phyloP scores from a whole-genome alignment of 2,888 invertebrate species.

The Pseudeuparius sepicola region DNA sequence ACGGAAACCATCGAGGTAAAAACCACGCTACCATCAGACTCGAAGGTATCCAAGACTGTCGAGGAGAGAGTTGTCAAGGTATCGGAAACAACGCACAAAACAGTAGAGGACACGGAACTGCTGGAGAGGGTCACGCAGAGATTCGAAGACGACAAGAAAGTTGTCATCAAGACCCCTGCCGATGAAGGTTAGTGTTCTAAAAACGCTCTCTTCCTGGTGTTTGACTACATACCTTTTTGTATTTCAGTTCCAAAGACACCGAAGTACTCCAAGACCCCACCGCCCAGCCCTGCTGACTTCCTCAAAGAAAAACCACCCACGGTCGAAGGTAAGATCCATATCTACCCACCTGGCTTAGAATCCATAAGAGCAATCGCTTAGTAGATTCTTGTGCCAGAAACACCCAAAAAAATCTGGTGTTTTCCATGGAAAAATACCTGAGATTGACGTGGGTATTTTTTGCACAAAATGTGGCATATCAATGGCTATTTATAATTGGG shows the following conservation, averaged over 20 bases:
- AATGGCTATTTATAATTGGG: too few relatives aligned
- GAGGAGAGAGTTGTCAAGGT: constrained; percentile 18
- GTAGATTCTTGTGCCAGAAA: constrained; percentile 23
- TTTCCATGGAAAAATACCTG: constrained; percentile 7
- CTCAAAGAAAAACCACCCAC: constrained; percentile 38
- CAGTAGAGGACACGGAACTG: constrained; percentile 40
- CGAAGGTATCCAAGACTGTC: constrained; percentile 24
- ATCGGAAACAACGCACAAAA: constrained; percentile 35
- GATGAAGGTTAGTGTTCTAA: too few relatives aligned
- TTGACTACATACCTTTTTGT: too few relatives aligned
- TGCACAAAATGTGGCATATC: constrained; percentile 34
- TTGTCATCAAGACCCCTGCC: too few relatives aligned
- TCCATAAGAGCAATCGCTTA: too few relatives aligned
- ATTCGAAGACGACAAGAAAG: constrained; percentile 35
- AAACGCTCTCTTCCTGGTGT: too few relatives aligned
- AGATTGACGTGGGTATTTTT: constrained; percentile 27
- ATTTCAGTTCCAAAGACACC: constrained; percentile 52
- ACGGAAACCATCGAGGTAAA: constrained; percentile 25
- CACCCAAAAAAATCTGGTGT: constrained; percentile 15
- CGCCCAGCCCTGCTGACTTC: constrained; percentile 61
- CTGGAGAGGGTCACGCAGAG: constrained; percentile 40
- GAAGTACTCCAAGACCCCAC: constrained; percentile 58
- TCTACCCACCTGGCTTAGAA: constrained; percentile 12
- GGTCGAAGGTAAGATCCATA: constrained; percentile 37
- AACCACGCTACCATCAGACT: constrained; percentile 29